Conservation (phyloP, 2,888 invertebrate genomes). For the Bimastos eiseni region DNA sequence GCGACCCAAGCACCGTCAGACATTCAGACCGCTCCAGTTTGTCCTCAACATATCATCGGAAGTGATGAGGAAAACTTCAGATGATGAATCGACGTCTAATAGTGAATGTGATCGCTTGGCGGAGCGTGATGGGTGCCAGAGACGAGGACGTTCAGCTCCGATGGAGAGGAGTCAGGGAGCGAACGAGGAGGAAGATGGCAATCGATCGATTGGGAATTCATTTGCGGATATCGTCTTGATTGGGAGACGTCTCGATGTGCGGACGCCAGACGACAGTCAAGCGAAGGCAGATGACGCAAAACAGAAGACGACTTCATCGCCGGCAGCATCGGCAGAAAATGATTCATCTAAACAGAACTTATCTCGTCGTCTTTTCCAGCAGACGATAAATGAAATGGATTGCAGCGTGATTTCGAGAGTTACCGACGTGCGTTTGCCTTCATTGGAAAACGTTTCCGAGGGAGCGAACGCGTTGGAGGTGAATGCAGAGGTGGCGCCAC, state of each 20-base stretch:
- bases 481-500: neutral
- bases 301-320: neutral
- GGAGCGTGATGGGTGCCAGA: neutral
- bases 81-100: neutral
- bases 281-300: too few species aligned
- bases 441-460: neutral
- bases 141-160: neutral
- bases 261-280: neutral
- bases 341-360: neutral
- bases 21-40: neutral
- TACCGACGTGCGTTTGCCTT: neutral
- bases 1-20: neutral
- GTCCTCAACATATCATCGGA: neutral
- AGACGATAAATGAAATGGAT: neutral
- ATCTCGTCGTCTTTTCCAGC: neutral
- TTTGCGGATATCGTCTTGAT: neutral
- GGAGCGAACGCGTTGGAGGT: neutral
- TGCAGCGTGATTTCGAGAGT: neutral
- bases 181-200: neutral
- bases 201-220: neutral
- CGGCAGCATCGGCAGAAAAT: neutral
- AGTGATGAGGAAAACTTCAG: neutral
- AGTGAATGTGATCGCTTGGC: neutral
- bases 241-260: neutral
- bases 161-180: neutral